Evolutionary conservation across 2,797 vertebrate genomes (phyloP), one percentile per base, ranked within the genome.

Genomic region (Sternarchorhynchus goeldii): DNA sequence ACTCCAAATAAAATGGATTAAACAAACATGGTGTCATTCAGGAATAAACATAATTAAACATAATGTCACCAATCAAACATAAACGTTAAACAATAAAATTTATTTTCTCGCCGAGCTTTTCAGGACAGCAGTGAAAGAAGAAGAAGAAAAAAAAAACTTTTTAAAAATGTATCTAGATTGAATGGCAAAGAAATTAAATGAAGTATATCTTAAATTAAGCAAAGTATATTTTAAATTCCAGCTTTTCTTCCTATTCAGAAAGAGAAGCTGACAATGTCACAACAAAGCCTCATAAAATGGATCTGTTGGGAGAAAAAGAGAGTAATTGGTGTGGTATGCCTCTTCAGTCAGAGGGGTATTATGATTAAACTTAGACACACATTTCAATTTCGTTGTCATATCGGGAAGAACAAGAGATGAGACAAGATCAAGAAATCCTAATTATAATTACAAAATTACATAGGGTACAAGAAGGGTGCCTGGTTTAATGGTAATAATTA

Each of bases 361-460:
- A 76, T 84, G 82, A 86, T 88, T 89, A 83, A 85, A 88, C 82
- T 85, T 86, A 78, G 84, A 88, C 84, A 86, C 85, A 84, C 83
- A 90, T 89, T 90, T 91, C 86, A 82, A 90, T 90, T 87, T 81
- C 85, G 85, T 74, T 84, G 85, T 86, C 87, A 84, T 87, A 87
- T 91, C 88, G 86, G 88, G 85, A 85, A 86, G 82, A 88, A 85
- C 84, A 88, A 87, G 86, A 80, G 88, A 76, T 68, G 83, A 90
- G 90, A 91, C 88, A 87, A 90, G 89, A 92, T 91, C 83, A 89
- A 89, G 87, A 91, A 90, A 89, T 87, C 87, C 78, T 87, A 88
- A 91, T 90, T 89, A 86, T 88, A 91, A 92, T 91, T 88, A 90
- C 83, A 83, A 90, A 91, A 92, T 89, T 84, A 89, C 87, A 88